phyloP scores from a whole-genome alignment of 2,113 vertebrate genomes.

The Oncorhynchus nerka region DNA sequence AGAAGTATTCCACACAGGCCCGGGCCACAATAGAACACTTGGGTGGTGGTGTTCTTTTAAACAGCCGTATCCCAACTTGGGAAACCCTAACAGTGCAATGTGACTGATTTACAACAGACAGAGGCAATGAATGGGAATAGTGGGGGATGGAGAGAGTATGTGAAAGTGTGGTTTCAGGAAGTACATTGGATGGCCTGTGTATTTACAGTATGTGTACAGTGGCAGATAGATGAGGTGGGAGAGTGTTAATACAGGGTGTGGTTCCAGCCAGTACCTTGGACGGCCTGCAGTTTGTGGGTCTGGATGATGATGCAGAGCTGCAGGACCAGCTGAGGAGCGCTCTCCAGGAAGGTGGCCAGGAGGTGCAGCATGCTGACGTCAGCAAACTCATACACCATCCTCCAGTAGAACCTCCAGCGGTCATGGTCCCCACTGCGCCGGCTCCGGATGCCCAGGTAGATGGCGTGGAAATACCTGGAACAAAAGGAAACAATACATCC shows the following conservation, averaged over 20 bases:
- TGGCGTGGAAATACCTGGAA: constrained; percentile 90
- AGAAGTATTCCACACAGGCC: background rate
- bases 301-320: constrained; percentile 98
- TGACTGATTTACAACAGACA: background rate
- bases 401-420: constrained; percentile 95
- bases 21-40: background rate
- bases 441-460: constrained; percentile 94
- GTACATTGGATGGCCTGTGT: background rate
- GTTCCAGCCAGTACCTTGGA: constrained; percentile 84
- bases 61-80: background rate
- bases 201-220: background rate
- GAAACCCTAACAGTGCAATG: background rate
- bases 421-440: constrained; percentile 86
- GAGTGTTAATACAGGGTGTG: constrained; percentile 1
- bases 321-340: constrained; percentile 95
- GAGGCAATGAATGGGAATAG: background rate
- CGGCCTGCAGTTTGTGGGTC: constrained; percentile 90
- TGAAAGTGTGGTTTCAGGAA: background rate
- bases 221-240: background rate
- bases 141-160: background rate
- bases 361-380: constrained; percentile 98
- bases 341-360: constrained; percentile 96
- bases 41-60: no score
- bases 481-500: background rate
- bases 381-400: constrained; percentile 96